These are phyloP conservation scores for Gobius niger DNA, from an alignment of 2,113 vertebrate species.

Conservation along the genomic window DNA sequence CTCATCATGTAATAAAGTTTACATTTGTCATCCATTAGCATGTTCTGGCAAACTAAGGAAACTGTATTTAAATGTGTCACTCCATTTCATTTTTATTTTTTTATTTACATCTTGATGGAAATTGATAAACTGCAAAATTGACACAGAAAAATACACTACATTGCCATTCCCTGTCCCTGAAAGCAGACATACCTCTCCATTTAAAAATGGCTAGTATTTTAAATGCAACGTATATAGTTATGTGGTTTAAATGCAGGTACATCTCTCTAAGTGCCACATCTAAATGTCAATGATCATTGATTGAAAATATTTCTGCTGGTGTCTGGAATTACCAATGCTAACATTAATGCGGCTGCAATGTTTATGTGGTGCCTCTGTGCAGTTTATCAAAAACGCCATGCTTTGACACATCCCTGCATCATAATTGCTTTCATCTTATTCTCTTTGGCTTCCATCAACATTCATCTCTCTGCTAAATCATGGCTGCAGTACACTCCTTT, in stretches of 20 bases:
- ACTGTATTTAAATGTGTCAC: no score
- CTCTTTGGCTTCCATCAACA: slow-evolving; percentile 32
- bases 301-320: slow-evolving; percentile 34
- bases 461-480: slow-evolving; percentile 32
- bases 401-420: slow-evolving; percentile 23
- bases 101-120: no score
- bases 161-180: background rate
- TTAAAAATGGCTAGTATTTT: background rate
- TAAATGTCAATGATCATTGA: slow-evolving; percentile 40
- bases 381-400: slow-evolving; percentile 27
- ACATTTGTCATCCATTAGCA: no score
- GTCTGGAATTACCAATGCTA: slow-evolving; percentile 27
- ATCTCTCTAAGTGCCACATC: slow-evolving; percentile 7
- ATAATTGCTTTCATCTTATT: slow-evolving; percentile 33
- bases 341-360: slow-evolving; percentile 10
- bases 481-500: slow-evolving; percentile 18
- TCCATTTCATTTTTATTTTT: no score
- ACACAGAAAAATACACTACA: no score
- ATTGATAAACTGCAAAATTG: no score
- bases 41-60: no score
- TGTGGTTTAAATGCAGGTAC: background rate
- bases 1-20: background rate
- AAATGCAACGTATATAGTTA: background rate
- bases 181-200: background rate
- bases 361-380: slow-evolving; percentile 25